phyloP scores from a whole-genome alignment of 2,113 vertebrate species.

The Limnothrissa miodon region DNA sequence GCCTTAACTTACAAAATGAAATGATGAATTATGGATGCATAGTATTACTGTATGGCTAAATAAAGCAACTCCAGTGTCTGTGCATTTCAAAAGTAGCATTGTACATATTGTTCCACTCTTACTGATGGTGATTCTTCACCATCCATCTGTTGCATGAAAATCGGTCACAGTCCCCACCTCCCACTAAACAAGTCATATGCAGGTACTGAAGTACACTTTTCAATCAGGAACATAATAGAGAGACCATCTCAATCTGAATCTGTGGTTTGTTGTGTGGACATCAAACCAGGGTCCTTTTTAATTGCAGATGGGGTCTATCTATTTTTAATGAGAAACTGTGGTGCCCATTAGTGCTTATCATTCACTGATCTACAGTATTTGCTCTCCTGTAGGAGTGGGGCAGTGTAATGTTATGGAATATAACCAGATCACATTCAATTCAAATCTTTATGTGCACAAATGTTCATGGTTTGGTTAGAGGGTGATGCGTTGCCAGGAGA shows the following conservation, averaged over 20 bases:
- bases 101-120: slow-evolving; percentile 45
- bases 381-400: slow-evolving; percentile 45
- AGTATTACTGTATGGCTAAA: slow-evolving; percentile 13
- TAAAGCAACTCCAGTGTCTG: slow-evolving; percentile 23
- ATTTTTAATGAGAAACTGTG: slow-evolving; percentile 63
- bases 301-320: slow-evolving; percentile 61
- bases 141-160: slow-evolving; percentile 51
- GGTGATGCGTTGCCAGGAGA: slow-evolving; percentile 65
- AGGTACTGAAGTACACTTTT: slow-evolving; percentile 30
- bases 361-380: slow-evolving; percentile 43
- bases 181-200: slow-evolving; percentile 36
- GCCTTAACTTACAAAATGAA: background rate
- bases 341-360: slow-evolving; percentile 56
- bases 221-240: slow-evolving; percentile 26
- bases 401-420: slow-evolving; percentile 20
- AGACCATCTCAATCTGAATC: slow-evolving; percentile 21
- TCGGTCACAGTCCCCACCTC: slow-evolving; percentile 36
- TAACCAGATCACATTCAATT: slow-evolving; percentile 37
- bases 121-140: slow-evolving; percentile 35
- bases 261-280: slow-evolving; percentile 40
- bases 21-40: background rate
- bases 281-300: slow-evolving; percentile 56
- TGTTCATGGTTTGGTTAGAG: slow-evolving; percentile 47
- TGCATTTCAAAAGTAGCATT: slow-evolving; percentile 37
- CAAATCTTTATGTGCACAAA: slow-evolving; percentile 40